phyloP scores from a whole-genome alignment of 2,797 vertebrate genomes.

The Phoxinus dragarum region DNA sequence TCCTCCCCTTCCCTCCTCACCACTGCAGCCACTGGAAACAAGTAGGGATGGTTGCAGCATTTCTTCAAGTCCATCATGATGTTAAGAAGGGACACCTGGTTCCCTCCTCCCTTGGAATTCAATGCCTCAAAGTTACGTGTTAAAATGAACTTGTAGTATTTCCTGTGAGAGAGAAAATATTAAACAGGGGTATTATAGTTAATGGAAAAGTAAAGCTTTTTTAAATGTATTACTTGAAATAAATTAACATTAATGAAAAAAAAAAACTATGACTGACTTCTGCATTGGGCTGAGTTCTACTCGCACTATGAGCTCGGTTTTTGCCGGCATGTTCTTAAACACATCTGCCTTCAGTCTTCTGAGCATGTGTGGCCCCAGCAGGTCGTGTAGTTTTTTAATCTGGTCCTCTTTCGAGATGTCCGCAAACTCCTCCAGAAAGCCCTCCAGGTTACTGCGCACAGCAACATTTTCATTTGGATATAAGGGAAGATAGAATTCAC shows the following conservation, averaged over 20 bases:
- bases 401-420: conserved; percentile 99
- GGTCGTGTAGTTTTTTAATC: conserved; percentile 97
- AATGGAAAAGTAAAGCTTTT: background rate
- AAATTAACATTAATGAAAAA: too few relatives aligned
- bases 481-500: background rate
- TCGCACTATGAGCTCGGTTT: conserved; percentile 94
- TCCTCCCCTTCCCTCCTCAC: conserved; percentile 71
- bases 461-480: background rate
- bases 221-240: too few relatives aligned
- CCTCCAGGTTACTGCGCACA: conserved; percentile 90
- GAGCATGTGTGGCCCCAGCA: conserved; percentile 97
- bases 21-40: conserved; percentile 96
- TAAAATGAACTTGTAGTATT: conserved; percentile 99
- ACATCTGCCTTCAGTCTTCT: conserved; percentile 93
- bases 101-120: conserved; percentile 97
- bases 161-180: conserved; percentile 76
- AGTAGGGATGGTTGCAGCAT: conserved; percentile 97
- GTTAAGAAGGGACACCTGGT: conserved; percentile 97
- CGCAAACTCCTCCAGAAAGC: conserved; percentile 97
- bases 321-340: conserved; percentile 98
- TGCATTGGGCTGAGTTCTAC: conserved; percentile 99
- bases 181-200: background rate
- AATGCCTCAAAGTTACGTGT: conserved; percentile 96
- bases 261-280: conserved; percentile 81
- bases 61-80: conserved; percentile 99